Evolutionary conservation across 2,113 vertebrate genomes (phyloP).

Genomic region (Aplodontia rufa): DNA sequence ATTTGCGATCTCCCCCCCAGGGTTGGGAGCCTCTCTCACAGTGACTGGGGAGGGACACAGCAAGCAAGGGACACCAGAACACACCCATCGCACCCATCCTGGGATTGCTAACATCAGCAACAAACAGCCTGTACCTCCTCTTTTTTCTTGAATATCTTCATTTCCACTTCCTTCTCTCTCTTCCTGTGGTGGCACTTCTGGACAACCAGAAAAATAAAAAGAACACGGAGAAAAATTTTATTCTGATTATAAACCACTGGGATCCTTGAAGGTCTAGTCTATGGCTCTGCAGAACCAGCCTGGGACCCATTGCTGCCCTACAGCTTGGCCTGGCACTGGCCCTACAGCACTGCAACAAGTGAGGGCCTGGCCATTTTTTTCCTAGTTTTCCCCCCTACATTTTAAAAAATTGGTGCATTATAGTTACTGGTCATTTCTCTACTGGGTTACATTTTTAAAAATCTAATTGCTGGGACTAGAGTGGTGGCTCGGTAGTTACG

Average conservation of each 20-base stretch:
- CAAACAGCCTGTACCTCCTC: conserved; percentile 73
- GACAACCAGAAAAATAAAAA: conserved; percentile 53
- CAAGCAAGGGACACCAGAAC: background rate
- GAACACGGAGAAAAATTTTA: background rate
- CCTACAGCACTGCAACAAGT: fast-evolving
- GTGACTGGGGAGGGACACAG: background rate
- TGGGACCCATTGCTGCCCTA: fast-evolving
- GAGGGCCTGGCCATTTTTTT: background rate
- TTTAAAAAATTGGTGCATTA: no score
- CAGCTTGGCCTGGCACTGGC: background rate
- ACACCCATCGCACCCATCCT: no score
- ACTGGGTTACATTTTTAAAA: background rate
- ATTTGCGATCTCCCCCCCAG: background rate
- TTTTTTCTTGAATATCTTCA: conserved; percentile 88
- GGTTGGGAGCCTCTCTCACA: background rate
- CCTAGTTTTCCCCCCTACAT: no score
- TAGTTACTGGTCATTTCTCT: background rate
- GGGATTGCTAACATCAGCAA: background rate
- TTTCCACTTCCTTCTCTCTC: conserved; percentile 77
- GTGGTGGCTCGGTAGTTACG: no score
- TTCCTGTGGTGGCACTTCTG: conserved; percentile 84
- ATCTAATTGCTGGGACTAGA: no score
- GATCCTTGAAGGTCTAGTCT: background rate
- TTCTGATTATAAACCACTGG: background rate
- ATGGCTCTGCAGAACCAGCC: background rate